Percentiles rank a stretch among this genome's conserved stretches.
phyloP scores from a whole-genome alignment of 2,797 vertebrate species.

The Acanthiza pusilla region DNA sequence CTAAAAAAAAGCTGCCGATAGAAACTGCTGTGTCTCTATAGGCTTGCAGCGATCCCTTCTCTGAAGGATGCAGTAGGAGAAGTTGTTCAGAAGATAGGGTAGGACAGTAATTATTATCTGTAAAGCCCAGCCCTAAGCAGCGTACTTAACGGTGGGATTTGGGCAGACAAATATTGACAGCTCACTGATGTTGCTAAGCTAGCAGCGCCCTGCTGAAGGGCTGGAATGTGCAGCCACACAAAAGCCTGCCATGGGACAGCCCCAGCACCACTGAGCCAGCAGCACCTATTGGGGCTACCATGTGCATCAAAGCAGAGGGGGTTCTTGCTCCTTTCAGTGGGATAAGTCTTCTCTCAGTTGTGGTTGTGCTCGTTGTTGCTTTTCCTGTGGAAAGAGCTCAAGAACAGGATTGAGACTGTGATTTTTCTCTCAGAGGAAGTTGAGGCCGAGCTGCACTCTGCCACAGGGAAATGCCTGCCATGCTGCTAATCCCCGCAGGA shows the following conservation, averaged over 20 bases:
- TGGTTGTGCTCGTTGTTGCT: background rate
- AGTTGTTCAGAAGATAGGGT: background rate
- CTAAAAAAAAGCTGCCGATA: background rate
- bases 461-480: background rate
- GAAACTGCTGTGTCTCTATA: background rate
- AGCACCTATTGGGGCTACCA: background rate
- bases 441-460: background rate
- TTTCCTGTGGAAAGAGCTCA: background rate
- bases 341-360: background rate
- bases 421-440: background rate
- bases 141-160: background rate
- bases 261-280: background rate
- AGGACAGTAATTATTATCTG: background rate
- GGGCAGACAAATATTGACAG: conserved; percentile 13
- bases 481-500: accelerated
- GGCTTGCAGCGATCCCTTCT: background rate
- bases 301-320: background rate
- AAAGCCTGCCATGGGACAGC: background rate
- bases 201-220: background rate
- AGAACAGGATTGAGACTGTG: background rate
- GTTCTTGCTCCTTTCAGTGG: background rate
- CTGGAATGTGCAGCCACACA: background rate
- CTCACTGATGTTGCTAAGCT: background rate
- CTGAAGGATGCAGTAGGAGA: background rate
- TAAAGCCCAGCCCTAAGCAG: background rate